Evolutionary conservation across 2,113 vertebrate genomes (phyloP).

Genomic region (Ranitomeya imitator): DNA sequence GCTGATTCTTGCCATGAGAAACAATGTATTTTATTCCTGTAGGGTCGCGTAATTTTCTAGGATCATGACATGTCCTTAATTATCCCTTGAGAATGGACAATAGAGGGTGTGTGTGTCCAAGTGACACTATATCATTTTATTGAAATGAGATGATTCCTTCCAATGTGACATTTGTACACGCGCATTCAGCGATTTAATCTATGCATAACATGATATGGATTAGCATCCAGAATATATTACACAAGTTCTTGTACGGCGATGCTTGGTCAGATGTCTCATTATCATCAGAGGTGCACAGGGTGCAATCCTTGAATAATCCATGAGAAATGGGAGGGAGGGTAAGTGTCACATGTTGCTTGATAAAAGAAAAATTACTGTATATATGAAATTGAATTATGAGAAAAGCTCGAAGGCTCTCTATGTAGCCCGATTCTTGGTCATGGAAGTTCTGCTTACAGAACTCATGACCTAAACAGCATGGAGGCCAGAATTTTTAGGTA

Average conservation of each 20-base stretch:
- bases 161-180: conserved; percentile 11
- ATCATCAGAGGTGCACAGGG: background rate
- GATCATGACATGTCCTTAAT: conserved; percentile 31
- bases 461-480: too few relatives aligned
- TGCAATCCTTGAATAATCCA: background rate
- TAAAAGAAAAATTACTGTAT: background rate
- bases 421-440: background rate
- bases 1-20: background rate
- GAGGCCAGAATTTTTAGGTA: too few relatives aligned
- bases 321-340: background rate
- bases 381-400: background rate
- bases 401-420: background rate
- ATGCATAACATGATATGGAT: background rate
- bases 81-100: conserved; percentile 31
- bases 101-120: conserved; percentile 28
- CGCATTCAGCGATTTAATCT: background rate
- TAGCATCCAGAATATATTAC: background rate
- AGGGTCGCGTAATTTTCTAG: conserved; percentile 24
- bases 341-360: too few relatives aligned
- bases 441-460: too few relatives aligned
- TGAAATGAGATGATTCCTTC: background rate
- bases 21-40: conserved; percentile 21
- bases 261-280: background rate
- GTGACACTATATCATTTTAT: conserved; percentile 28
- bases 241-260: background rate